Evolutionary conservation across 2,888 invertebrate species (phyloP), one percentile per base, ranked within the genome.

Genomic region (Diarsia mendica): DNA sequence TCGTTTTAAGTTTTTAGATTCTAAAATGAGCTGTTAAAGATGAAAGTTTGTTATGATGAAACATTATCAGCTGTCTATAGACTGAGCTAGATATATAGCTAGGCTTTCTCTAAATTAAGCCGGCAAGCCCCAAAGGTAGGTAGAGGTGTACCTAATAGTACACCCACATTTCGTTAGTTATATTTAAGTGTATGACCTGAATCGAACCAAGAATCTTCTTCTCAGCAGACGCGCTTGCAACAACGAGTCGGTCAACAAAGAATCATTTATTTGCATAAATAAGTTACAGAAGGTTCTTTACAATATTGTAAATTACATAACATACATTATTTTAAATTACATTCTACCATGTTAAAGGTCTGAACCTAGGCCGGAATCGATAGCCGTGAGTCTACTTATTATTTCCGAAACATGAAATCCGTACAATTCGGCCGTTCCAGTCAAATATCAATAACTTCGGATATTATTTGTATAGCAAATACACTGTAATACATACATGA

Each of bases 361-460:
- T 55, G 44, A 79, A 39, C 33, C n/a, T 39, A 61, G 20, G n/a
- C n/a, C n/a, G 13, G 33, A 61, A 83, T 78, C 70, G 48, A 83
- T 68, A 61, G 18, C 80, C 44, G 33, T 71, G 79, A 63, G 66
- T 68, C 46, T 48, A 65, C 15, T 85, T 65, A 82, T 75, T 75
- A 81, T 75, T 81, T 68, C 70, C 75, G 11, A 82, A 70, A 71
- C 67, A 75, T 81, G 51, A 81, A 81, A 81, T 70, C 55, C 53
- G 39, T 80, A 51, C 73, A 63, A 39, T 65, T 75, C 66, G 11
- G 15, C 68, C 49, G 67, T 67, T 18, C 39, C n/a, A 72, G 80
- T n/a, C 39, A 72, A 80, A 72, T 64, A 84, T 84, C 66, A 79
- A 84, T 84, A 79, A 66, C 15, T 58, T 28, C 9, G 48, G 39